These are phyloP conservation scores for Gallinago stenura DNA, from an alignment of 2,797 vertebrate genomes.

Conservation along the genomic window DNA sequence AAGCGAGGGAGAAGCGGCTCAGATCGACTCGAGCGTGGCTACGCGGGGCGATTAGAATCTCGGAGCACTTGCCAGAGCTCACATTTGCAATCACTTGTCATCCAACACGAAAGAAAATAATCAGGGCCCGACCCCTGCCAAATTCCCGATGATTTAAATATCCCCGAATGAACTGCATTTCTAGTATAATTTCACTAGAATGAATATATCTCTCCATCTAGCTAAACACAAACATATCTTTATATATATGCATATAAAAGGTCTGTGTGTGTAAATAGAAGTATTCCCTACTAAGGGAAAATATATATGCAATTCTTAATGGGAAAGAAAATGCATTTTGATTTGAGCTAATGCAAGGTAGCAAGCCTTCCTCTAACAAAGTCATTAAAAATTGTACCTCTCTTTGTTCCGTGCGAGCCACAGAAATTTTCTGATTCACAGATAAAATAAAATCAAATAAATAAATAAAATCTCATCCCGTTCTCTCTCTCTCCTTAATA, in stretches of 20 bases:
- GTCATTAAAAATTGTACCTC: conserved; percentile 18
- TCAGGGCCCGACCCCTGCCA: conserved; percentile 64
- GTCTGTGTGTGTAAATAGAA: conserved; percentile 40
- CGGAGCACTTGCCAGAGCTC: conserved; percentile 51
- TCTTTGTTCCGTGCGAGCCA: conserved; percentile 42
- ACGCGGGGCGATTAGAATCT: conserved; percentile 17
- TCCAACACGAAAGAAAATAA: conserved; percentile 55
- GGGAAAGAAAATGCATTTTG: conserved; percentile 22
- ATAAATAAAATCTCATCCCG: background rate
- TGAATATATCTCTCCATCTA: conserved; percentile 58
- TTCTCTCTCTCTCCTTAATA: background rate
- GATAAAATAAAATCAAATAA: background rate
- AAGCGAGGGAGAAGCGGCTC: background rate
- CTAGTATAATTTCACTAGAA: conserved; percentile 45
- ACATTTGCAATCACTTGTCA: conserved; percentile 63
- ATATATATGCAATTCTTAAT: background rate
- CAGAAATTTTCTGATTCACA: conserved; percentile 1
- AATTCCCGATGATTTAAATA: conserved; percentile 52
- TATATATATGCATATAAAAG: conserved; percentile 8
- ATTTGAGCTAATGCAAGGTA: background rate
- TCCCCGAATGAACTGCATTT: conserved; percentile 41
- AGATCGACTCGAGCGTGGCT: background rate
- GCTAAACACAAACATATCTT: conserved; percentile 46
- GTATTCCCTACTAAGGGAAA: conserved; percentile 35
- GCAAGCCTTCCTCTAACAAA: background rate